phyloP scores from a whole-genome alignment of 1,140 invertebrate species.

The Elysia chlorotica region DNA sequence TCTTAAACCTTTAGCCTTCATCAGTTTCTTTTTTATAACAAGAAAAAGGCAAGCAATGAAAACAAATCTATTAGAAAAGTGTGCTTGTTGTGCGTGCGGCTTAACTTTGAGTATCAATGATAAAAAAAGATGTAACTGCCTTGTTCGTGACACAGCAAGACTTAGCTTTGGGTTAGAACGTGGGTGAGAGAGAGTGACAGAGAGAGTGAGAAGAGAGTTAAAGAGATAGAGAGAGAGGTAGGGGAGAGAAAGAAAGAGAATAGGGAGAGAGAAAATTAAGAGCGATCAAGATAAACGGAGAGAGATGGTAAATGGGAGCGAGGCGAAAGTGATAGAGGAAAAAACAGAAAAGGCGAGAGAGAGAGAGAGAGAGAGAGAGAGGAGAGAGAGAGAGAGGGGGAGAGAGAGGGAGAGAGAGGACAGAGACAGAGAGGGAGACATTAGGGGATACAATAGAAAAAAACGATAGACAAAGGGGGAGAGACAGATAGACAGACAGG shows the following conservation, averaged over 20 bases:
- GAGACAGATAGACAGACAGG: neutral
- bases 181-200: conserved; percentile 6
- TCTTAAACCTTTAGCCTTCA: too few species aligned
- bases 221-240: neutral
- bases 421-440: neutral
- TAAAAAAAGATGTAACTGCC: too few species aligned
- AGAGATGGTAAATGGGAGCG: neutral
- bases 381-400: neutral
- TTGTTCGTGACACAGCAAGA: too few species aligned
- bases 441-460: too few species aligned
- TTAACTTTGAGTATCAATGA: too few species aligned
- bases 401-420: conserved; percentile 14
- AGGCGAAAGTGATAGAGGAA: neutral
- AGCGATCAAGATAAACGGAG: neutral
- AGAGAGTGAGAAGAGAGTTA: neutral
- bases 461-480: conserved; percentile 11
- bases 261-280: neutral
- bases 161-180: too few species aligned
- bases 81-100: too few species aligned
- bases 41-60: too few species aligned
- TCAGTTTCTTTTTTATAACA: too few species aligned
- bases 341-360: too few species aligned
- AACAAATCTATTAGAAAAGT: too few species aligned
- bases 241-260: neutral
- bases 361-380: neutral